Conservation (phyloP, 2,113 vertebrate species). For the Ctenomys sociabilis region DNA sequence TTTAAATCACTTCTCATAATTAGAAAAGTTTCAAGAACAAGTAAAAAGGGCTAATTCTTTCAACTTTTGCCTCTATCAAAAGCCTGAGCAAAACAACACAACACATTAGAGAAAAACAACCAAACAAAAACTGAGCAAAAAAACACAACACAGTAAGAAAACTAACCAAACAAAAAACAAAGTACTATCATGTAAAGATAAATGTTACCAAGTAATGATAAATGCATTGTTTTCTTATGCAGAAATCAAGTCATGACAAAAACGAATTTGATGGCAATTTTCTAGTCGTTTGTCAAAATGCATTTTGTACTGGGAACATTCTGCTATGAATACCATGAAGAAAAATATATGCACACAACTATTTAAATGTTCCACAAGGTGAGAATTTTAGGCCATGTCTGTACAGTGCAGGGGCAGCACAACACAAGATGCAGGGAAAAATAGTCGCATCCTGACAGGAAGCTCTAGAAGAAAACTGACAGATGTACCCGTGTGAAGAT, state of each 20-base stretch:
- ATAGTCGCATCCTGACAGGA: slow-evolving; percentile 41
- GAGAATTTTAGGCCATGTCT: slow-evolving; percentile 31
- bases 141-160: background rate
- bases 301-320: background rate
- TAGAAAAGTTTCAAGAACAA: background rate
- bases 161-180: background rate
- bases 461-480: slow-evolving; percentile 29
- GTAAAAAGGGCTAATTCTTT: background rate
- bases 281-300: background rate
- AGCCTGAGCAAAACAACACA: background rate
- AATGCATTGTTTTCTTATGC: background rate
- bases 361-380: slow-evolving; percentile 26
- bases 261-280: background rate
- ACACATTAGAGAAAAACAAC: background rate
- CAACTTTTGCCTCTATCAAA: background rate
- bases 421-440: background rate
- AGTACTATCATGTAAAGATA: background rate
- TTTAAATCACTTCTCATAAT: background rate
- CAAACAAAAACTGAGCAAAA: background rate
- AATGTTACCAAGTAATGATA: slow-evolving; percentile 16
- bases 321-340: background rate
- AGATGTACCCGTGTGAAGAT: background rate
- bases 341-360: slow-evolving; percentile 5
- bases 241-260: slow-evolving; percentile 33
- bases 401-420: background rate